Percentiles rank a stretch among this genome's conserved stretches.
phyloP scores from a whole-genome alignment of 2,888 invertebrate species.

The Catocala nupta region DNA sequence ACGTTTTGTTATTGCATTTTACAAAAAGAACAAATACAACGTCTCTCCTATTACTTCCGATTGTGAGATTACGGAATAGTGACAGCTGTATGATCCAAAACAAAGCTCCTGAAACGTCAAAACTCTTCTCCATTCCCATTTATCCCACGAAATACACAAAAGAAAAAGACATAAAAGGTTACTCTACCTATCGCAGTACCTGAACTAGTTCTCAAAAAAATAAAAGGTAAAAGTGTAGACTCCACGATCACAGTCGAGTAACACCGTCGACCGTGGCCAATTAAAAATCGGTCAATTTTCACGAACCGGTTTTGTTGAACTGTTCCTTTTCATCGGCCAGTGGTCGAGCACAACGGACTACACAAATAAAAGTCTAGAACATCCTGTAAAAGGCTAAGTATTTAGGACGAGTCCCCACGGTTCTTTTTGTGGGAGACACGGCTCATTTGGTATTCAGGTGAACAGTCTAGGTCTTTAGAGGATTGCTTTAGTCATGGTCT shows the following conservation, averaged over 20 bases:
- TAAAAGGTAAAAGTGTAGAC: background rate
- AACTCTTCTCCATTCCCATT: too few species aligned
- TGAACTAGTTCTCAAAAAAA: background rate
- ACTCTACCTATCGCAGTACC: too few species aligned
- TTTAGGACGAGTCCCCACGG: background rate
- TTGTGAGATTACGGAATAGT: too few species aligned
- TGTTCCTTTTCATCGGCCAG: slow-evolving; percentile 30
- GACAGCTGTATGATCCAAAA: too few species aligned
- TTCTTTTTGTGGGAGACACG: slow-evolving; percentile 20
- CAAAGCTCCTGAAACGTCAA: too few species aligned
- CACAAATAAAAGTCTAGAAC: slow-evolving; percentile 19
- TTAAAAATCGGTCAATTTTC: slow-evolving; percentile 53
- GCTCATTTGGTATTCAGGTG: slow-evolving; percentile 37
- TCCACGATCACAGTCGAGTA: slow-evolving; percentile 3
- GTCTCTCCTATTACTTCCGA: too few species aligned
- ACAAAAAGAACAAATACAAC: too few species aligned
- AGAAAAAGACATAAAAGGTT: too few species aligned
- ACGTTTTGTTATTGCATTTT: too few species aligned
- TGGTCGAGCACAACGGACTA: slow-evolving; percentile 29
- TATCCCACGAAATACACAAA: too few species aligned
- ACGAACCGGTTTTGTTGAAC: slow-evolving; percentile 24
- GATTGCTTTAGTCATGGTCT: background rate
- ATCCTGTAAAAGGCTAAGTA: slow-evolving; percentile 19
- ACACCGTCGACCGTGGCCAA: slow-evolving; percentile 36
- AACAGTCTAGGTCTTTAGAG: slow-evolving; percentile 14